Percentiles rank a stretch among this genome's conserved stretches.
Evolutionary conservation across 2,113 vertebrate genomes (phyloP).

Genomic region (Platichthys flesus): DNA sequence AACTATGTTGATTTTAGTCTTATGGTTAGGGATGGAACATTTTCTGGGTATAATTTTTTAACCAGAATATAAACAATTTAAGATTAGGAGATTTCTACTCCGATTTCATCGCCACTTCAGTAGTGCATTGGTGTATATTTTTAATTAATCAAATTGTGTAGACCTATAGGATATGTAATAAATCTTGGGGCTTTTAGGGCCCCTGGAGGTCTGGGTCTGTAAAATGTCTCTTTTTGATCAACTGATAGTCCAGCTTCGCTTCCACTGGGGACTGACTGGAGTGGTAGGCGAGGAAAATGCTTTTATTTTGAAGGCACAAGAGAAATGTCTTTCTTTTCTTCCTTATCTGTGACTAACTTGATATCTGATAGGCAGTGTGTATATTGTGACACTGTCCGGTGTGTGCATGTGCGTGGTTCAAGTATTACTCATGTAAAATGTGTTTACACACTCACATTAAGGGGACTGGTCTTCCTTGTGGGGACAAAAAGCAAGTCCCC

Average conservation of each 20-base stretch:
- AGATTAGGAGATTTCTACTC: not conserved
- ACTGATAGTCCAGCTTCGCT: not conserved
- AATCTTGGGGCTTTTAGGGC: not conserved
- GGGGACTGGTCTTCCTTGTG: too few relatives aligned
- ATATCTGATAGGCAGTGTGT: not conserved
- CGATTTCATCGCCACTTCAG: not conserved
- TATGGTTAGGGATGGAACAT: too few relatives aligned
- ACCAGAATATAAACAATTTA: too few relatives aligned
- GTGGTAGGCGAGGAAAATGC: not conserved
- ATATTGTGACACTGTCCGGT: not conserved
- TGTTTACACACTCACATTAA: too few relatives aligned
- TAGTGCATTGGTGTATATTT: not conserved
- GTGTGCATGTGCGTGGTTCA: not conserved
- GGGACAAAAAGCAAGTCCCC: too few relatives aligned
- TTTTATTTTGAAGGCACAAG: constrained; percentile 33
- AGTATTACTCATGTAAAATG: too few relatives aligned
- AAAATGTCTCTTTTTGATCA: not conserved
- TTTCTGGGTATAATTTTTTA: too few relatives aligned
- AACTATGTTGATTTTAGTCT: too few relatives aligned
- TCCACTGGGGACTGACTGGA: not conserved
- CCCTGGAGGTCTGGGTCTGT: not conserved
- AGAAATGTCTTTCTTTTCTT: not conserved
- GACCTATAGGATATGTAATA: not conserved
- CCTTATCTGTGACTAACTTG: not conserved
- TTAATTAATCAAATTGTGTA: not conserved